phyloP scores from a whole-genome alignment of 2,113 vertebrate species.

The Poeciliopsis retropinna region DNA sequence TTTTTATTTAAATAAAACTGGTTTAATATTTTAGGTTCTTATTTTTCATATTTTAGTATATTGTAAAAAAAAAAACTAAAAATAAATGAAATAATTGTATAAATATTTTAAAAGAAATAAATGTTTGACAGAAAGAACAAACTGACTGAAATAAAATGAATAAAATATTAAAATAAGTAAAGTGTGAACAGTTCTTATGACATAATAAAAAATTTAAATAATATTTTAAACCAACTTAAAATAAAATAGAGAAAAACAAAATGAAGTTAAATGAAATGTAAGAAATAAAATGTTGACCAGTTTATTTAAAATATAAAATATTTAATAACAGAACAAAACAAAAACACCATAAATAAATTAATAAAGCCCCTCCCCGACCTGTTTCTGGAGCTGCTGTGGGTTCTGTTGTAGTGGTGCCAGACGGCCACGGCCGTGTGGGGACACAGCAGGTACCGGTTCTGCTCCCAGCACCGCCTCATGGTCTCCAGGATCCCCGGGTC shows the following conservation, averaged over 20 bases:
- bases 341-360: no score
- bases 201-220: neutral
- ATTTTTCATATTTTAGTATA: no score
- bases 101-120: no score
- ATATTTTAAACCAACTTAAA: neutral
- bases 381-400: slow-evolving; percentile 30
- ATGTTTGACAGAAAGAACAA: no score
- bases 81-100: no score
- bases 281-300: neutral
- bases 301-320: neutral
- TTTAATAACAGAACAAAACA: no score
- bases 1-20: no score
- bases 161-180: no score
- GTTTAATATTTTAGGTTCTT: no score
- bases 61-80: neutral
- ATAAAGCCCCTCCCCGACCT: slow-evolving; percentile 56
- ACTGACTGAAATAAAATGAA: no score
- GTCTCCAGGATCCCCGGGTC: slow-evolving; percentile 78
- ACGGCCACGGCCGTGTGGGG: slow-evolving; percentile 82
- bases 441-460: slow-evolving; percentile 81
- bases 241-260: neutral
- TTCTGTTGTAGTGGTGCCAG: slow-evolving; percentile 76
- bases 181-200: neutral
- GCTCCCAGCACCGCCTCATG: slow-evolving; percentile 80
- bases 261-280: neutral